Percentiles rank a stretch among this genome's conserved stretches.
phyloP scores from a whole-genome alignment of 2,888 invertebrate genomes.

The Rotaria macrura region DNA sequence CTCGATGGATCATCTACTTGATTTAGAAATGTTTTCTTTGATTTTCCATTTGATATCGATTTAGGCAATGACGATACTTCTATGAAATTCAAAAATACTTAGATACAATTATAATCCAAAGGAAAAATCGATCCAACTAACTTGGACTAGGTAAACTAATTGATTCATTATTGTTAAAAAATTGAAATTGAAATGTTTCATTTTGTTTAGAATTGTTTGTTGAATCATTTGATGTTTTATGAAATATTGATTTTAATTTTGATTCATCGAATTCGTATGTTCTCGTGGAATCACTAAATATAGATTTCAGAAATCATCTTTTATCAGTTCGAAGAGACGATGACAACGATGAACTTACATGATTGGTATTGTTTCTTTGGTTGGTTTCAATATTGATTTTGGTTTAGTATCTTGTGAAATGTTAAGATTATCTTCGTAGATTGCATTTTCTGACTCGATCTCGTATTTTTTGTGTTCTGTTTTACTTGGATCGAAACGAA shows the following conservation, averaged over 20 bases:
- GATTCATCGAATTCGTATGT: background rate
- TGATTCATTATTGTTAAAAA: background rate
- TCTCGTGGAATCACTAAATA: background rate
- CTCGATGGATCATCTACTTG: background rate
- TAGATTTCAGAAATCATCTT: background rate
- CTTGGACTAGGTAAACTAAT: background rate
- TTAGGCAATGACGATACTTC: background rate
- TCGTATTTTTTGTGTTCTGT: background rate
- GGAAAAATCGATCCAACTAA: background rate
- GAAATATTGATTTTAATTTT: conserved; percentile 12
- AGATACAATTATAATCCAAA: background rate
- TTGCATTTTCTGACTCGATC: background rate
- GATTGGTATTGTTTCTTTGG: background rate
- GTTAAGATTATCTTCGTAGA: background rate
- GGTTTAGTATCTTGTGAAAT: background rate
- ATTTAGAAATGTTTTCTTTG: background rate
- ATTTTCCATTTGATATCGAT: background rate
- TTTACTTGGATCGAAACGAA: conserved; percentile 7
- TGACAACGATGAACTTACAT: background rate
- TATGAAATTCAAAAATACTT: background rate
- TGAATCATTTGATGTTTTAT: background rate
- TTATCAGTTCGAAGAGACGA: too few relatives aligned
- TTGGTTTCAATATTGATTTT: background rate
- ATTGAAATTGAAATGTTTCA: background rate
- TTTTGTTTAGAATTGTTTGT: background rate